Evolutionary conservation across 2,888 invertebrate genomes (phyloP).

Genomic region (Andrena bucephala): DNA sequence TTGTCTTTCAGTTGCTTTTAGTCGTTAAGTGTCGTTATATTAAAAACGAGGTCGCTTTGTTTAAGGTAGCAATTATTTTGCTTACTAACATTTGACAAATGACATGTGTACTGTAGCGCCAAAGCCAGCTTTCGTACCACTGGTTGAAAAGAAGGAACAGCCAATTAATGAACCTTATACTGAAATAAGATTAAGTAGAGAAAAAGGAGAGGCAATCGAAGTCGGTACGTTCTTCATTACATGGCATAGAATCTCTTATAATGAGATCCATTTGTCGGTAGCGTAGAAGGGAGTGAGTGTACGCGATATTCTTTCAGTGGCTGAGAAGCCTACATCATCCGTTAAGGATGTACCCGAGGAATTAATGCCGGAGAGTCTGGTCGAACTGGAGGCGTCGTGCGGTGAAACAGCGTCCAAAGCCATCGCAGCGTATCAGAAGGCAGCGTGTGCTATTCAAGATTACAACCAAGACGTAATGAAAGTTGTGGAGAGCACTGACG

Average conservation of each 20-base stretch:
- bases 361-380: conserved; percentile 83
- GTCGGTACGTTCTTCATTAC: conserved; percentile 78
- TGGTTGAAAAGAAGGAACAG: conserved; percentile 76
- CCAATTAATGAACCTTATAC: conserved; percentile 80
- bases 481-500: conserved; percentile 75
- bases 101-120: conserved; percentile 79
- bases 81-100: conserved; percentile 59
- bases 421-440: conserved; percentile 89
- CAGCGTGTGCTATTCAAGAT: conserved; percentile 87
- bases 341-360: conserved; percentile 69
- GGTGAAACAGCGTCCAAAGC: conserved; percentile 88
- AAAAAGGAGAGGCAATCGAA: conserved; percentile 81
- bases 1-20: conserved; percentile 13
- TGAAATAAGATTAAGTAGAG: conserved; percentile 85
- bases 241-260: neutral
- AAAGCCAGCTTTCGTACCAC: conserved; percentile 81
- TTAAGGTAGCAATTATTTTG: conserved; percentile 27
- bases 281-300: neutral
- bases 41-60: neutral
- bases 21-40: neutral
- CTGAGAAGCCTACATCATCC: conserved; percentile 75
- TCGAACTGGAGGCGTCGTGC: conserved; percentile 87
- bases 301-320: conserved; percentile 69
- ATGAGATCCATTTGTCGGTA: neutral
- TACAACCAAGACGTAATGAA: conserved; percentile 84